Conservation (phyloP, 2,888 invertebrate genomes). For the Atrina japonica region DNA sequence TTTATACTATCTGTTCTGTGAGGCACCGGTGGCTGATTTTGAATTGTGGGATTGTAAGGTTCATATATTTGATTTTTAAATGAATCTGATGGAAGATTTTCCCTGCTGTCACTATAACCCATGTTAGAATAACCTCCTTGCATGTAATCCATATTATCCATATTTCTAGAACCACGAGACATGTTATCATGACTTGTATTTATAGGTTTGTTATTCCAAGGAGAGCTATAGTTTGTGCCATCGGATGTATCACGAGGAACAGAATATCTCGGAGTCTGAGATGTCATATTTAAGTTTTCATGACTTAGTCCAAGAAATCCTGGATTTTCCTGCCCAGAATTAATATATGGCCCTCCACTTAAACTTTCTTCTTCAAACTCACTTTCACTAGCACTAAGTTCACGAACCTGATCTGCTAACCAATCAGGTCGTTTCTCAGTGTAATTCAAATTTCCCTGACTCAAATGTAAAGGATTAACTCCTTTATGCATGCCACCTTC, state of each 20-base stretch:
- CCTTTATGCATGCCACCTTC: neutral
- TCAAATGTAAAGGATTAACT: conserved; percentile 42
- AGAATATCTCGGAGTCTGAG: conserved; percentile 13
- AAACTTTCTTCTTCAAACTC: conserved; percentile 36
- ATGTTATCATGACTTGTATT: conserved; percentile 16
- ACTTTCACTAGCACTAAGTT: conserved; percentile 42
- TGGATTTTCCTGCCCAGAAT: conserved; percentile 30
- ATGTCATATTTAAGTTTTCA: conserved; percentile 24
- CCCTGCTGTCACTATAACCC: conserved; percentile 17
- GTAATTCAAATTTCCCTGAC: conserved; percentile 53
- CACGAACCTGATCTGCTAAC: conserved; percentile 44
- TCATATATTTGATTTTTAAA: neutral
- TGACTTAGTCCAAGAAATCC: conserved; percentile 20
- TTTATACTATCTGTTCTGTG: neutral
- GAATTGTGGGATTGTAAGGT: conserved; percentile 2
- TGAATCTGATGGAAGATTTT: conserved; percentile 13
- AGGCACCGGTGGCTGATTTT: conserved; percentile 3
- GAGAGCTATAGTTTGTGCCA: conserved; percentile 26
- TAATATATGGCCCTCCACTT: conserved; percentile 10
- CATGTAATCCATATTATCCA: conserved; percentile 32
- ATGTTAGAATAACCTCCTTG: conserved; percentile 10
- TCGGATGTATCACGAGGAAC: conserved; percentile 18
- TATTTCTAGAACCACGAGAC: conserved; percentile 20
- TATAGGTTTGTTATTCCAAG: neutral
- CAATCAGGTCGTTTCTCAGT: conserved; percentile 40